Evolutionary conservation across 2,888 invertebrate genomes (phyloP).

Genomic region (Cryptus viduatorius): DNA sequence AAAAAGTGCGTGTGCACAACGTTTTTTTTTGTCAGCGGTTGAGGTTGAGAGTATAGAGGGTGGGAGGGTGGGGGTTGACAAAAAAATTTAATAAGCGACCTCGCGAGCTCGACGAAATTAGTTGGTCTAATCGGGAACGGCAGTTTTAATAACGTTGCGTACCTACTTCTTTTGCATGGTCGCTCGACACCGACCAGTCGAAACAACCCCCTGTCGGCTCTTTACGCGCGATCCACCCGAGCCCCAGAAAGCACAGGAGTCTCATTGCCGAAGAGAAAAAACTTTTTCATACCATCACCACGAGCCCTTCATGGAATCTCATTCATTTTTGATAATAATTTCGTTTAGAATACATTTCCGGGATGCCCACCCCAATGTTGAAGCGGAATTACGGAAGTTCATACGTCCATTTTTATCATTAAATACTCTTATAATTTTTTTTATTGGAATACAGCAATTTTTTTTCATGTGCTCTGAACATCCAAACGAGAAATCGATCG

Average conservation of each 20-base stretch:
- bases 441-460: too few species aligned
- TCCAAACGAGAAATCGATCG: too few species aligned
- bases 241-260: not conserved
- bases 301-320: not conserved
- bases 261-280: not conserved
- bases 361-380: too few species aligned
- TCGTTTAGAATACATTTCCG: too few species aligned
- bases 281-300: not conserved
- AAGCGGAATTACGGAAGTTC: not conserved
- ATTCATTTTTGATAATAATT: not conserved
- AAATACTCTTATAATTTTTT: not conserved
- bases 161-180: constrained; percentile 10
- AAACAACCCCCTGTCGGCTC: not conserved
- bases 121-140: constrained; percentile 75
- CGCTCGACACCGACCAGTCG: not conserved
- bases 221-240: not conserved
- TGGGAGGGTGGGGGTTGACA: constrained; percentile 14
- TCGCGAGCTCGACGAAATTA: constrained; percentile 71
- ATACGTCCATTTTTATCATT: not conserved
- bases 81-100: constrained; percentile 75
- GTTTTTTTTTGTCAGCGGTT: constrained; percentile 19
- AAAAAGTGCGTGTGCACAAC: constrained; percentile 55
- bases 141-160: constrained; percentile 74
- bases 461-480: too few species aligned
- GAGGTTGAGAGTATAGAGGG: constrained; percentile 20